Conservation (phyloP, 2,888 invertebrate genomes). For the Synergus gifuensis region DNA sequence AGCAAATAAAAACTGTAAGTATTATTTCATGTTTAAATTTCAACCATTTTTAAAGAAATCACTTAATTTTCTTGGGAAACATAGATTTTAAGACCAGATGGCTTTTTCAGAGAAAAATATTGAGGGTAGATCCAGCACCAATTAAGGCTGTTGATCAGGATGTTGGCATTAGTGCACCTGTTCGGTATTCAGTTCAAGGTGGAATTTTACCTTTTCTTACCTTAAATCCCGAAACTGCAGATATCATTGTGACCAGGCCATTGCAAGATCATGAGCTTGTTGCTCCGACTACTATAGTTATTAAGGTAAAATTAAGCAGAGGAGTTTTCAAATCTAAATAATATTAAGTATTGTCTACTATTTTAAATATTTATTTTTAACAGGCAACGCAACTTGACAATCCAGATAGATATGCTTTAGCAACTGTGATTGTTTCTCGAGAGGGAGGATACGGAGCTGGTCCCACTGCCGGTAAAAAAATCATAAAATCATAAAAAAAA, state of each 20-base stretch:
- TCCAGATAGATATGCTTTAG: constrained; percentile 91
- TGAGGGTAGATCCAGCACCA: constrained; percentile 85
- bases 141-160: constrained; percentile 91
- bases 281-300: constrained; percentile 88
- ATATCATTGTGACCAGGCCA: constrained; percentile 81
- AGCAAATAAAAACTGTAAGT: constrained; percentile 80
- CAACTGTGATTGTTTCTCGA: constrained; percentile 86
- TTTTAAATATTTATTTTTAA: constrained; percentile 44
- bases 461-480: constrained; percentile 68
- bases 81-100: constrained; percentile 3
- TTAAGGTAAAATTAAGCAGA: constrained; percentile 81
- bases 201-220: constrained; percentile 83
- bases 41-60: not conserved
- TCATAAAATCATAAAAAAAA: not conserved
- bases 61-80: not conserved
- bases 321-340: not conserved
- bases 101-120: constrained; percentile 80
- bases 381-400: constrained; percentile 91
- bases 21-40: not conserved
- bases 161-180: constrained; percentile 86
- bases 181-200: constrained; percentile 84
- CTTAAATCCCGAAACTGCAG: constrained; percentile 84
- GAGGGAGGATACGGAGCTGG: constrained; percentile 79
- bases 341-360: not conserved
- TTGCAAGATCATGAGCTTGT: constrained; percentile 82